These are phyloP conservation scores for Heliconius hortense DNA, from an alignment of 2,888 invertebrate genomes.

Conservation along the genomic window DNA sequence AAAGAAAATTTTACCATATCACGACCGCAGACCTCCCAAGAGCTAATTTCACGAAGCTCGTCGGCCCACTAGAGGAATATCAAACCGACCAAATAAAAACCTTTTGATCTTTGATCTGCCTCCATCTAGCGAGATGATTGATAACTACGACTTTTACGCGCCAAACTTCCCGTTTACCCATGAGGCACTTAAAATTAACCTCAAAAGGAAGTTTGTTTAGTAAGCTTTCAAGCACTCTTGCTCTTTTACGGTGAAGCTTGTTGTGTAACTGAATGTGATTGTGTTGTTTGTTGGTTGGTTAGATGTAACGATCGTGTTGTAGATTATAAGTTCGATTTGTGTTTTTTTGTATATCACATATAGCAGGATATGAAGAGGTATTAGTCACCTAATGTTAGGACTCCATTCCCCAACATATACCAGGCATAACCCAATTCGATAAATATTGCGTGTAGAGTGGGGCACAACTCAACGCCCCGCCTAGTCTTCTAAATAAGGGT, in stretches of 20 bases:
- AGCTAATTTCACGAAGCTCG: slow-evolving; percentile 10
- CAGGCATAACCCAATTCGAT: not conserved
- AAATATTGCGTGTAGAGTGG: not conserved
- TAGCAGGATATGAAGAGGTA: not conserved
- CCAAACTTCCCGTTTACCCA: slow-evolving; percentile 41
- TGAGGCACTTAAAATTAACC: slow-evolving; percentile 38
- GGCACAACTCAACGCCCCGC: not conserved
- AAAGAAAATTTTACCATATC: slow-evolving; percentile 7
- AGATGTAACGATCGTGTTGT: not conserved
- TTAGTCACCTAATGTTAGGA: not conserved
- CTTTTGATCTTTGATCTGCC: slow-evolving; percentile 40
- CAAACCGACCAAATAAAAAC: slow-evolving; percentile 33
- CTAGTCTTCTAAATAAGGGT: no score
- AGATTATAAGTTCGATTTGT: not conserved
- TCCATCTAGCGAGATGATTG: slow-evolving; percentile 42
- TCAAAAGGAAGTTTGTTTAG: slow-evolving; percentile 38
- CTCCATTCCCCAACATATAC: no score
- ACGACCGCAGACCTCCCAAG: slow-evolving; percentile 14
- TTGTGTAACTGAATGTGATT: slow-evolving; percentile 3
- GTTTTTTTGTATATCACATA: not conserved
- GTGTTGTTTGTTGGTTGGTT: not conserved
- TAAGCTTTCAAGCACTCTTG: slow-evolving; percentile 26
- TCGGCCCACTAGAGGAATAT: slow-evolving; percentile 13
- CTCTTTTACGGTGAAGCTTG: slow-evolving; percentile 25
- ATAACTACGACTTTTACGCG: slow-evolving; percentile 35